These are phyloP conservation scores for Machaerirhynchus nigripectus DNA, from an alignment of 2,113 vertebrate species.

Conservation along the genomic window DNA sequence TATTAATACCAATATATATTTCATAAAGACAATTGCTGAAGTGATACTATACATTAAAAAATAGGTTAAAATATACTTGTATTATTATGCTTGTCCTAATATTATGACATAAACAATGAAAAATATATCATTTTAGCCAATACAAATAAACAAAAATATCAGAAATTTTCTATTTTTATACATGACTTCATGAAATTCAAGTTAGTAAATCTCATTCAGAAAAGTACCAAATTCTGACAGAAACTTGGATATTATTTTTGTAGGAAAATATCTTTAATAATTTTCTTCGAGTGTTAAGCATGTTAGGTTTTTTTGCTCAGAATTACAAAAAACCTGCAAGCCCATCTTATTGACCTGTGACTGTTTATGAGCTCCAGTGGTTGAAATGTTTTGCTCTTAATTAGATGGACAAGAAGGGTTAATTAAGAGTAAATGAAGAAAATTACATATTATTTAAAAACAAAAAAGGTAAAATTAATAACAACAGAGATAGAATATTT, in stretches of 20 bases:
- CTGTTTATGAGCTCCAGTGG: neutral
- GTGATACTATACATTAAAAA: neutral
- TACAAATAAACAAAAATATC: neutral
- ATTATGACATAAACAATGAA: neutral
- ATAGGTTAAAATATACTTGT: neutral
- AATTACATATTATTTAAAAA: neutral
- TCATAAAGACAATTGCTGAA: neutral
- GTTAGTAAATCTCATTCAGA: neutral
- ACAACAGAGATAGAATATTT: neutral
- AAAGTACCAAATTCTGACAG: neutral
- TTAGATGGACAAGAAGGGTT: neutral
- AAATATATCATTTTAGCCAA: neutral
- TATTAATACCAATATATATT: constrained; percentile 35
- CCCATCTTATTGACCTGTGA: neutral
- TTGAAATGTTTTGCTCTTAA: neutral
- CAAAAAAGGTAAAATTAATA: neutral
- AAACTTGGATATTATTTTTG: neutral
- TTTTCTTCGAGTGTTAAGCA: neutral
- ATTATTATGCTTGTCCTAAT: neutral
- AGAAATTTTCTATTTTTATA: neutral
- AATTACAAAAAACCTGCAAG: neutral
- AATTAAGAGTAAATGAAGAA: neutral
- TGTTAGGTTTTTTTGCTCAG: neutral
- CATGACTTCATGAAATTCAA: neutral
- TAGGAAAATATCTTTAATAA: neutral